phyloP scores from a whole-genome alignment of 2,888 invertebrate species.

The Eupithecia subfuscata region DNA sequence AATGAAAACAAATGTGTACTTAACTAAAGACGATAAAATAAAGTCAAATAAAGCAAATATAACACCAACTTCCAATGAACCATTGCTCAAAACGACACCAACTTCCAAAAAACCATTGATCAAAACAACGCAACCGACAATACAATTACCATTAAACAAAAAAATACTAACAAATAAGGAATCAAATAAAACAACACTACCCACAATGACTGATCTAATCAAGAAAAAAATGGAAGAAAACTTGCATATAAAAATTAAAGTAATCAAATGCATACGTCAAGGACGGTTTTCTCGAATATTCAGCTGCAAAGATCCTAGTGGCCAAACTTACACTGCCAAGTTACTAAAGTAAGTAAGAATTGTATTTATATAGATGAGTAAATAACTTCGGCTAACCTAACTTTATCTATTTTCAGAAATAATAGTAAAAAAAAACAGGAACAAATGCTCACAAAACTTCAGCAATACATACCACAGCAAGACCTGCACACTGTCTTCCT shows the following conservation, averaged over 20 bases:
- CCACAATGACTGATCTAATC: neutral
- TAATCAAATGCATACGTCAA: constrained; percentile 47
- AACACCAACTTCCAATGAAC: too few relatives aligned
- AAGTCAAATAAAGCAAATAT: too few relatives aligned
- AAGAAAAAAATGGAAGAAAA: constrained; percentile 38
- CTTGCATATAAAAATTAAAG: constrained; percentile 43
- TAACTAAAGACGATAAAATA: too few relatives aligned
- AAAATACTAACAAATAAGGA: neutral
- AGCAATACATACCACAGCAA: constrained; percentile 49
- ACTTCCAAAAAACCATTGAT: neutral
- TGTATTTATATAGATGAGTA: neutral
- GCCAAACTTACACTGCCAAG: constrained; percentile 55
- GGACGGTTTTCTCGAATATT: constrained; percentile 62
- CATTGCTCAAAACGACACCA: neutral
- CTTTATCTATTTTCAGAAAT: constrained; percentile 37
- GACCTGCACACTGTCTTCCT: constrained; percentile 51
- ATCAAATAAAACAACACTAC: neutral
- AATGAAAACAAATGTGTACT: neutral
- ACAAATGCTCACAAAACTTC: constrained; percentile 51
- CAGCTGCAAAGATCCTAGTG: constrained; percentile 47
- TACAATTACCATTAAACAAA: neutral
- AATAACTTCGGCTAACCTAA: neutral
- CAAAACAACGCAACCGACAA: neutral
- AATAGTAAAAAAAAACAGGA: constrained; percentile 40
- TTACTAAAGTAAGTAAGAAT: constrained; percentile 53